Evolutionary conservation across 2,797 vertebrate genomes (phyloP).

Genomic region (Enteromius afrohamiltoni): DNA sequence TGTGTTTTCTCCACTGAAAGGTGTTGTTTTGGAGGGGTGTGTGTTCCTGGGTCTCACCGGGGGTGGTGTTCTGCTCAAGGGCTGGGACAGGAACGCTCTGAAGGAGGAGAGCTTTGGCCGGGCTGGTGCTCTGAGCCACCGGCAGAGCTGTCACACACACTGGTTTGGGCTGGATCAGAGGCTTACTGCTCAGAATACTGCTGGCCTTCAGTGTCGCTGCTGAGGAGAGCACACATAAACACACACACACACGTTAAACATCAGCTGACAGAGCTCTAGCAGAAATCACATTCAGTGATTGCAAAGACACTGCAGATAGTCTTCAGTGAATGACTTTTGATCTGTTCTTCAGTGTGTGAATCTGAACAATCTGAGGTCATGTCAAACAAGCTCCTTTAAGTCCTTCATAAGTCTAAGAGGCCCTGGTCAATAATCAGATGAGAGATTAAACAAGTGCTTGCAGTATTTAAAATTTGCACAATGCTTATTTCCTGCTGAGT

Average conservation of each 20-base stretch:
- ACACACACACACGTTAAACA: not conserved
- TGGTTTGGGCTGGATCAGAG: slow-evolving; percentile 85
- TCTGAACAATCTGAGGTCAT: not conserved
- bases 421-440: not conserved
- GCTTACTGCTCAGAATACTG: slow-evolving; percentile 78
- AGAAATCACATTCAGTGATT: not conserved
- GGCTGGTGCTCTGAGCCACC: slow-evolving; percentile 63
- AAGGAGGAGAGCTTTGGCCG: slow-evolving; percentile 81
- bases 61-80: slow-evolving; percentile 70
- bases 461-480: not conserved
- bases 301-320: not conserved
- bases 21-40: not conserved
- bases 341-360: not conserved
- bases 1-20: too few relatives aligned
- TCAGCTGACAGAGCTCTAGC: not conserved
- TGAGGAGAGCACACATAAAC: slow-evolving; percentile 55
- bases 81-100: slow-evolving; percentile 71
- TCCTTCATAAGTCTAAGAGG: not conserved
- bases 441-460: too few relatives aligned
- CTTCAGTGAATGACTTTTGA: not conserved
- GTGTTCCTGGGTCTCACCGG: slow-evolving; percentile 69
- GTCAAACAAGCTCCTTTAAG: not conserved
- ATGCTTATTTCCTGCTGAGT: not conserved
- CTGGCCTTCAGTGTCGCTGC: slow-evolving; percentile 71
- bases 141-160: slow-evolving; percentile 77